A percentile compares a stretch with the other conserved stretches of the same genome.
Evolutionary conservation across 2,888 invertebrate species (phyloP).

Genomic region (Lapara coniferarum): DNA sequence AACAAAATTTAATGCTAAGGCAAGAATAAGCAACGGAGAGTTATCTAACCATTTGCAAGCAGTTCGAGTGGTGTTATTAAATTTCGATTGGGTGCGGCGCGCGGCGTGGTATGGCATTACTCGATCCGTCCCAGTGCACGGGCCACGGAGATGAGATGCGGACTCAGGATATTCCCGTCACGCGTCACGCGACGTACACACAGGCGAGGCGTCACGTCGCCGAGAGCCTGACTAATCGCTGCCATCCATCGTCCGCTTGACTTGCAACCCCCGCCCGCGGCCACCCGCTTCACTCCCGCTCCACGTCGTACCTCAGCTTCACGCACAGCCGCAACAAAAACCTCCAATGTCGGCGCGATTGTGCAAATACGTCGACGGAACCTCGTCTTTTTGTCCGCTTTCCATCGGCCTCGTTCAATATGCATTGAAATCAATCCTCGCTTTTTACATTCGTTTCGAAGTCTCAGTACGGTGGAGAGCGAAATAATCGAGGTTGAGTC

Average conservation of each 20-base stretch:
- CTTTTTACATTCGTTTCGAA: constrained; percentile 1
- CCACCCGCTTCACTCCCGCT: too few species aligned
- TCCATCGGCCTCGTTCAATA: constrained; percentile 20
- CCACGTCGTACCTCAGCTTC: neutral
- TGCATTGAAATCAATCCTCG: constrained; percentile 9
- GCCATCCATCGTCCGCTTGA: constrained; percentile 20
- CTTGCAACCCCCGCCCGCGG: neutral
- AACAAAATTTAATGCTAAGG: too few species aligned
- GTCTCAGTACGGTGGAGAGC: neutral
- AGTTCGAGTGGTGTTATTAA: too few species aligned
- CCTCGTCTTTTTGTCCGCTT: constrained; percentile 18
- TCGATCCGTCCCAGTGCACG: neutral
- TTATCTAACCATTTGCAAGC: too few species aligned
- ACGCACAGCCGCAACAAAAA: constrained; percentile 3
- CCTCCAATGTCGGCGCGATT: neutral
- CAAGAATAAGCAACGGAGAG: too few species aligned
- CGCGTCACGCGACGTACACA: neutral
- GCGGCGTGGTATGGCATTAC: neutral
- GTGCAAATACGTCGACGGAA: constrained; percentile 14
- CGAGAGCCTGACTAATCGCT: constrained; percentile 25
- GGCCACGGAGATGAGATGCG: too few species aligned
- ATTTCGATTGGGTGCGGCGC: neutral
- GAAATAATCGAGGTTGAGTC: constrained; percentile 14
- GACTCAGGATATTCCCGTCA: constrained; percentile 5
- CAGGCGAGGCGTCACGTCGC: constrained; percentile 21